Base-by-base conservation (phyloP, 2,797 vertebrate species). In the Phaenicophaeus curvirostris region DNA sequence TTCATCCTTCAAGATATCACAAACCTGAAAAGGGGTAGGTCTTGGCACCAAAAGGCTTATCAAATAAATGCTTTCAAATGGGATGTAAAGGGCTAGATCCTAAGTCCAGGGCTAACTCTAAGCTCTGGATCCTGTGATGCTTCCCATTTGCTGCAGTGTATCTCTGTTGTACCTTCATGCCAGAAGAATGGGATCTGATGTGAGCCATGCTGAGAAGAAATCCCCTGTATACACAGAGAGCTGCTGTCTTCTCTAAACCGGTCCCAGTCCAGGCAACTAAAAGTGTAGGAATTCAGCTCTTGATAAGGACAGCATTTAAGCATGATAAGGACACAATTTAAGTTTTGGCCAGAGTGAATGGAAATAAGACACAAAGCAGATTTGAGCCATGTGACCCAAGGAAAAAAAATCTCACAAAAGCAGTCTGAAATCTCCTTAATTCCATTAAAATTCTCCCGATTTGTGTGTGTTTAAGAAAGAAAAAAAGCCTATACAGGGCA, bases 141-240 rank as follows among this genome's bases (percentile, higher is more conserved):
- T 55, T 62, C 13, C 58, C 27, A 27, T 48, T 57, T 93, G n/a
- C 66, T 65, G 14, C 33, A 39, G 46, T 35, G 37, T 30, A 78
- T 73, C 30, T 16, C 39, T 82, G 50, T 27, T 44, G 20, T 20
- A 39, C 46, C 44, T 27, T 46, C 37, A 33, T 61, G 51, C 23
- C n/a, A 66, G 58, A 66, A 85, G n/a, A 86, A 84, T 6, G 27
- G 4, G 13, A 39, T 14, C 24, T 39, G 19, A 25, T 13, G 10
- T 31, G 63, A 92, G 46, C 19, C 16, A 23, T 3, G 5, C 42
- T 51, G 12, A 16, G 57, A 89, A 89, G 33, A 42, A 90, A 89
- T 66, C 8, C 4, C 44, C 62, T 21, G 48, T 9, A 28, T 8
- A 28, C 0, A 0, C 23, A 54, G 41, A 0, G 0, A 61, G 23